A percentile compares a stretch with the other conserved stretches of the same genome.
Conservation (phyloP, 2,113 vertebrate genomes). For the Xiphophorus hellerii region DNA sequence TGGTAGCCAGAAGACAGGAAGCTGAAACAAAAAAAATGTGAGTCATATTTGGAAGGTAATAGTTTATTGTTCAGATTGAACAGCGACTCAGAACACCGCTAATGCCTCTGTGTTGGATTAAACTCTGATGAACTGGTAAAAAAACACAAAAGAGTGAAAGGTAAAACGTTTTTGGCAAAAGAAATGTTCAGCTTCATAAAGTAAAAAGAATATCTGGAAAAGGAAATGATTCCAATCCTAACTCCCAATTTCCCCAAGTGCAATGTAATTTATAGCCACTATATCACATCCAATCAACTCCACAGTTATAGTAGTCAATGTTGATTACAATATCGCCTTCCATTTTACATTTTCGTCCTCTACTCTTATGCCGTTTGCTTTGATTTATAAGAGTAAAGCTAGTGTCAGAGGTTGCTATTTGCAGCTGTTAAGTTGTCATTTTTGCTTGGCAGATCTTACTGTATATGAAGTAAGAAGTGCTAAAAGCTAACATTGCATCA, state of each 20-base stretch:
- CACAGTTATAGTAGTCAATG: conserved; percentile 40
- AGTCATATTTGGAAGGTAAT: conserved; percentile 30
- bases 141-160: conserved; percentile 12
- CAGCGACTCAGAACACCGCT: background rate
- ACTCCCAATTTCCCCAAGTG: conserved; percentile 28
- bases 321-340: conserved; percentile 53
- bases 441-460: conserved; percentile 45
- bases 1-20: conserved; percentile 31
- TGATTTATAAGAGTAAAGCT: conserved; percentile 54
- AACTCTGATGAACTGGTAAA: conserved; percentile 16
- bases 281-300: conserved; percentile 60
- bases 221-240: conserved; percentile 39
- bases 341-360: conserved; percentile 34
- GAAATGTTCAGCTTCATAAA: background rate
- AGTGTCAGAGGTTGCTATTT: conserved; percentile 54
- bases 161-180: conserved; percentile 37
- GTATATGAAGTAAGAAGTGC: conserved; percentile 34
- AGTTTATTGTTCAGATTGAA: conserved; percentile 28
- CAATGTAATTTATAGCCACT: conserved; percentile 43
- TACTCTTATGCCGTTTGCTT: conserved; percentile 39
- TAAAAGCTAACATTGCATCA: conserved; percentile 34
- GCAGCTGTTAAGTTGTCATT: conserved; percentile 55
- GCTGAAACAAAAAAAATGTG: conserved; percentile 41
- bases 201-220: conserved; percentile 17
- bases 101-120: conserved; percentile 15